Conservation (phyloP, 2,113 vertebrate species). For the Alectura lathami region DNA sequence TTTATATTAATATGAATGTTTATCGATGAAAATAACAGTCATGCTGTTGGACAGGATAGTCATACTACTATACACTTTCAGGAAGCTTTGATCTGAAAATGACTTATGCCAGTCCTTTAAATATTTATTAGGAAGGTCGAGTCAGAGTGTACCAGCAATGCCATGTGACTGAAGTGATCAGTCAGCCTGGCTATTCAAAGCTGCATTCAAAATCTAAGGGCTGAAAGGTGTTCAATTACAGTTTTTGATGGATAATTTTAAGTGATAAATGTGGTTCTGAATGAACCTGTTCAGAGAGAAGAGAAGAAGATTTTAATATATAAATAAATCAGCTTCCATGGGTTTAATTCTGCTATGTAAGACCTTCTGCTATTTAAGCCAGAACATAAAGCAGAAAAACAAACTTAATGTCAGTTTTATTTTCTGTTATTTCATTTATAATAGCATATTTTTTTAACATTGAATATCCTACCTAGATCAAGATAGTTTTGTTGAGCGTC, state of each 20-base stretch:
- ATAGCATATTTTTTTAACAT: conserved; percentile 31
- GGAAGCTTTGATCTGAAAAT: not conserved
- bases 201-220: not conserved
- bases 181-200: not conserved
- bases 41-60: not conserved
- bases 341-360: not conserved
- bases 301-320: not conserved
- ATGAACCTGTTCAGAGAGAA: not conserved
- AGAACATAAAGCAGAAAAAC: not conserved
- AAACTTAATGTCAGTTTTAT: conserved; percentile 31
- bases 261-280: not conserved
- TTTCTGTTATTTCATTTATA: conserved; percentile 59
- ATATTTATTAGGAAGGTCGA: not conserved
- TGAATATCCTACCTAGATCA: conserved; percentile 38
- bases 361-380: conserved; percentile 50
- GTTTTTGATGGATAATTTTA: not conserved
- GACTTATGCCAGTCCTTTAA: not conserved
- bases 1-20: not conserved
- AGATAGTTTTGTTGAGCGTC: conserved; percentile 51
- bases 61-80: not conserved
- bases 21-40: not conserved
- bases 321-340: not conserved
- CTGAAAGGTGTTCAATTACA: not conserved
- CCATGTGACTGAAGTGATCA: not conserved
- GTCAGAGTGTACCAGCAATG: not conserved